Evolutionary conservation across 35 echinoderm and acorn worm genomes (phyloP).

Genomic region (Acanthaster planci): DNA sequence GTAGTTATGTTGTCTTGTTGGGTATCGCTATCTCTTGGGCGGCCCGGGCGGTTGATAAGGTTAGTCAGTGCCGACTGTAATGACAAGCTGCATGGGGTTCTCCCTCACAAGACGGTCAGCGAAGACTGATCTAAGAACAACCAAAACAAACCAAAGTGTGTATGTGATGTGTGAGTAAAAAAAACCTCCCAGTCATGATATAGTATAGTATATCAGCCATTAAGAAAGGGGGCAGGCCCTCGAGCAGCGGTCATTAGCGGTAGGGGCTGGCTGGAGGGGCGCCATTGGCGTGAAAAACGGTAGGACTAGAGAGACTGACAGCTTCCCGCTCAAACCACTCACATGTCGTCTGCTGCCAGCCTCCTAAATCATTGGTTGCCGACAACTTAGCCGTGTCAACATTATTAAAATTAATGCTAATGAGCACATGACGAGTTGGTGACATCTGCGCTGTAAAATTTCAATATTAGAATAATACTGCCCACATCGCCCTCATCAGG

Average conservation of each 20-base stretch:
- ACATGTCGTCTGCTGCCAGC: conserved; percentile 10
- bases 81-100: conserved; percentile 10
- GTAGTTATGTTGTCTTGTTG: background rate
- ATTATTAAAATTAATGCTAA: conserved; percentile 36
- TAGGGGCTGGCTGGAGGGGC: conserved; percentile 13
- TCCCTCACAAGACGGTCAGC: background rate
- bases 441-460: conserved; percentile 20
- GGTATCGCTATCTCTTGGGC: background rate
- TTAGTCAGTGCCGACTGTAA: background rate
- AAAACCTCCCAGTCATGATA: background rate
- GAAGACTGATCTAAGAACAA: conserved; percentile 11
- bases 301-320: conserved; percentile 11
- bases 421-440: conserved; percentile 18
- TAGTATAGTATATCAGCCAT: conserved; percentile 4
- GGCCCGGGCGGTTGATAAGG: conserved; percentile 13
- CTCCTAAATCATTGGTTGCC: conserved; percentile 63
- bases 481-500: background rate
- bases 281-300: conserved; percentile 25
- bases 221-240: conserved; percentile 20
- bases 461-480: conserved; percentile 16
- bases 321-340: conserved; percentile 13
- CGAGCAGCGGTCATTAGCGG: conserved; percentile 5
- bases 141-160: conserved; percentile 12
- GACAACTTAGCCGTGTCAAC: conserved; percentile 44
- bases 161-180: no score